Evolutionary conservation across 2,797 vertebrate species (phyloP).

Genomic region (Chelon auratus): DNA sequence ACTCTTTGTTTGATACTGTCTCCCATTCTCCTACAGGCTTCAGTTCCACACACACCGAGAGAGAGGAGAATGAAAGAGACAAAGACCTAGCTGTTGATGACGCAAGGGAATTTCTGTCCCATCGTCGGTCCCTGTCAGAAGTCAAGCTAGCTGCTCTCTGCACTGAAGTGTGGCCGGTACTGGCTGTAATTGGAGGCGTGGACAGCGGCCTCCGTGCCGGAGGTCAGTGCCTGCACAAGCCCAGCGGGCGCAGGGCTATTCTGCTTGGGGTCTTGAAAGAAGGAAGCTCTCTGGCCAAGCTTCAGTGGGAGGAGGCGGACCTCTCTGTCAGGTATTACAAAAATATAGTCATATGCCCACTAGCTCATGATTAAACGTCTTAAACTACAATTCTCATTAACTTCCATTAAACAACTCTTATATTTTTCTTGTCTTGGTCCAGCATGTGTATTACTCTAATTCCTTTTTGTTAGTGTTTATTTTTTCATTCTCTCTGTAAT

Average conservation of each 20-base stretch:
- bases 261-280: conserved; percentile 87
- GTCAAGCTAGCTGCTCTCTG: conserved; percentile 83
- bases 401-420: conserved; percentile 63
- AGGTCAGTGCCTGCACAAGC: conserved; percentile 83
- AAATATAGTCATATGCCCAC: background rate
- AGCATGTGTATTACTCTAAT: conserved; percentile 54
- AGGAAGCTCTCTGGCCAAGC: conserved; percentile 84
- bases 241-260: conserved; percentile 83
- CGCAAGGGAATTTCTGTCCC: conserved; percentile 55
- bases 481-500: conserved; percentile 52
- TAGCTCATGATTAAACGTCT: conserved; percentile 22
- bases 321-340: conserved; percentile 84
- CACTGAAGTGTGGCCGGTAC: conserved; percentile 85
- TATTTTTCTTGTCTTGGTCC: conserved; percentile 62
- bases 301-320: conserved; percentile 88
- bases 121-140: conserved; percentile 77
- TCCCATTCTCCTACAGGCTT: conserved; percentile 52
- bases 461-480: conserved; percentile 60
- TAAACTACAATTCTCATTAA: conserved; percentile 54
- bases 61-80: conserved; percentile 50
- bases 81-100: conserved; percentile 37
- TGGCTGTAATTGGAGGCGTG: conserved; percentile 87
- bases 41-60: conserved; percentile 61
- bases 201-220: conserved; percentile 86
- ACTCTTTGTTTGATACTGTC: conserved; percentile 1